Percentiles rank a stretch among this genome's conserved stretches.
phyloP scores from a whole-genome alignment of 1,140 invertebrate species.

The Planococcus citri region DNA sequence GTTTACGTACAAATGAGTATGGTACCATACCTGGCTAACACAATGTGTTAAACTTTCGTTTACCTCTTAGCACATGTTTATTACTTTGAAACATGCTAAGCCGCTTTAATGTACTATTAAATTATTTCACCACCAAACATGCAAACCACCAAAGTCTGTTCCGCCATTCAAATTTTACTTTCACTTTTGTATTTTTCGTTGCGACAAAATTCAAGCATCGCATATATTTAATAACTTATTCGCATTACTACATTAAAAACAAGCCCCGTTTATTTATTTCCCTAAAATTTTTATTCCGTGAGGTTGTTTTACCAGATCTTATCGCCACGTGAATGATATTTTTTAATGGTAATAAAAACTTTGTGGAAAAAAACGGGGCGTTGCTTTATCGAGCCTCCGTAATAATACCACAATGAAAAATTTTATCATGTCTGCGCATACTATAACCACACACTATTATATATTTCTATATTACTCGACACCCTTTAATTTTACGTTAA shows the following conservation, averaged over 20 bases:
- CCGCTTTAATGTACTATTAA: background rate
- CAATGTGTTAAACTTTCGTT: background rate
- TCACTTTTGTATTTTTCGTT: too few relatives aligned
- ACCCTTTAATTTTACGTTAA: slow-evolving; percentile 3
- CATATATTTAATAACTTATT: background rate
- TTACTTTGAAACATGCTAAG: slow-evolving; percentile 3
- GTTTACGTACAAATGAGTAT: too few relatives aligned
- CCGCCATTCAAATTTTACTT: background rate
- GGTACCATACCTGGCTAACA: background rate
- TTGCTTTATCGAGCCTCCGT: background rate
- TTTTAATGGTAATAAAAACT: background rate
- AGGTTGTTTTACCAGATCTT: background rate
- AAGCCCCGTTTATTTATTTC: background rate
- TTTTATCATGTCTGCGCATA: background rate
- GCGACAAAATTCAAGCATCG: background rate
- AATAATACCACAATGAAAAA: background rate
- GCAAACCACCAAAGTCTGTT: background rate
- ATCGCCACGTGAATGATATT: slow-evolving; percentile 2
- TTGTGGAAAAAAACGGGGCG: background rate
- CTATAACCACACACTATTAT: background rate
- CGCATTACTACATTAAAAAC: slow-evolving; percentile 1
- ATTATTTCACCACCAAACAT: background rate
- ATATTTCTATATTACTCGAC: background rate
- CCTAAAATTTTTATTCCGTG: slow-evolving; percentile 3
- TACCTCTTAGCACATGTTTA: background rate